Evolutionary conservation across 2,113 vertebrate genomes (phyloP), one percentile per base, ranked within the genome.

Genomic region (Caretta caretta): DNA sequence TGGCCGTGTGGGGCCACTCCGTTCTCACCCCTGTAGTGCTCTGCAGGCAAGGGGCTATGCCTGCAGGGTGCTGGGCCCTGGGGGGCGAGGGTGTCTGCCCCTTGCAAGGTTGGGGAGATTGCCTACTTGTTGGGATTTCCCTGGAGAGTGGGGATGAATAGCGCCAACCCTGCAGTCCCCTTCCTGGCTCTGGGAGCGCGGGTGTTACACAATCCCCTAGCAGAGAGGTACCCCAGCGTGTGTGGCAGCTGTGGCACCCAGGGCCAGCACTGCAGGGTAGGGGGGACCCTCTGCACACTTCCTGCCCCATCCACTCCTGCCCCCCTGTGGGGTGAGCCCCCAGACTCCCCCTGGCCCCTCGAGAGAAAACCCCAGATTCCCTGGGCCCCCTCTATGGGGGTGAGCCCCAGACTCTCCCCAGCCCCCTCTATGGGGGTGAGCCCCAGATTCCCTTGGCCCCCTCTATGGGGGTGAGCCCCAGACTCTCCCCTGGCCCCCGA

Each of bases 171-270:
- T 11, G 3, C 22, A 56, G 24, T 35, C 29, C 62, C 31, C 8
- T 11, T 17, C 25, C 62, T n/a, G 31, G 8, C 10, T 10, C 31
- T 35, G 31, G 35, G 31, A 17, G 7, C 35, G 8, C 5, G 9
- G 31, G 31, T 19, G 59, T 62, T 6, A 22, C 35, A 24, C 75
- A 7, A 53, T n/a, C 46, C 12, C 13, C 10, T n/a, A n/a, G 50
- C 1, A 17, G 8, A 14, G 17, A 3, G 0, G 16, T n/a, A 25
- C 2, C 9, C 16, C 19, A 8, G 27, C 25, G 2, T 4, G 25
- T 6, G 12, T 6, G 4, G 14, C 46, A 16, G 31, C 49, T 8
- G n/a, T n/a, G 11, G 11, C 11, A 11, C 57, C 24, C 24, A 57
- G 56, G 88, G 17, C 7, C 48, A 57, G 57, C 38, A 42, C 38